Evolutionary conservation across 2,797 vertebrate species (phyloP).

Genomic region (Phrynocephalus guinanensis): DNA sequence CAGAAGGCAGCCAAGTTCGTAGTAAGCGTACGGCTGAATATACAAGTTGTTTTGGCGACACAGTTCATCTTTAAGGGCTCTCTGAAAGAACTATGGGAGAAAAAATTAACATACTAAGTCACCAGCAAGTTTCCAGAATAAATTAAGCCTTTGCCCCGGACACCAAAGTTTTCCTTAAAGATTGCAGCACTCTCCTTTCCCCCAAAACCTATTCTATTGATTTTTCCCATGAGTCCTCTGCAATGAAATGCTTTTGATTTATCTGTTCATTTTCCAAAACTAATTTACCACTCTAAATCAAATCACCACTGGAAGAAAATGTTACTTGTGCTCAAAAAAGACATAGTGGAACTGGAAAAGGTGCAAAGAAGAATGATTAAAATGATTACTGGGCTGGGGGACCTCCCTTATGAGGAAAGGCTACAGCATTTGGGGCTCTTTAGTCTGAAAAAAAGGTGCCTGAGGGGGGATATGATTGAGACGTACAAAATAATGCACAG

Average conservation of each 20-base stretch:
- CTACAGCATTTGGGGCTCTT: too few relatives aligned
- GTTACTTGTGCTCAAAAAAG: too few relatives aligned
- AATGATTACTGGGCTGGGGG: too few relatives aligned
- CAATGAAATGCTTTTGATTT: background rate
- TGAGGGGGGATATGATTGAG: too few relatives aligned
- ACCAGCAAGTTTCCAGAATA: background rate
- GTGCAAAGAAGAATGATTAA: too few relatives aligned
- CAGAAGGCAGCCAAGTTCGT: constrained; percentile 94
- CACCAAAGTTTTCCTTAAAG: background rate
- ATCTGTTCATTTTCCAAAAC: background rate
- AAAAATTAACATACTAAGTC: constrained; percentile 33
- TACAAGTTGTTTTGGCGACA: constrained; percentile 92
- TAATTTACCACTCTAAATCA: background rate
- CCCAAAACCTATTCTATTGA: background rate
- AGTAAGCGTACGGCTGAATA: constrained; percentile 94
- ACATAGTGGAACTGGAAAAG: too few relatives aligned
- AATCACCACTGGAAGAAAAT: background rate
- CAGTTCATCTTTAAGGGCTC: constrained; percentile 89
- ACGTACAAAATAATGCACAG: too few relatives aligned
- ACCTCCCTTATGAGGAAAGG: too few relatives aligned
- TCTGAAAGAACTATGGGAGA: constrained; percentile 87
- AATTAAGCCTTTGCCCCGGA: background rate
- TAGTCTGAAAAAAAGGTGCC: too few relatives aligned
- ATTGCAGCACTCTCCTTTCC: background rate
- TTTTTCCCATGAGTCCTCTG: too few relatives aligned